A percentile compares a stretch with the other conserved stretches of the same genome.
These are phyloP conservation scores for Aphaenogaster ashmeadi DNA, from an alignment of 1,140 invertebrate genomes.

Conservation along the genomic window DNA sequence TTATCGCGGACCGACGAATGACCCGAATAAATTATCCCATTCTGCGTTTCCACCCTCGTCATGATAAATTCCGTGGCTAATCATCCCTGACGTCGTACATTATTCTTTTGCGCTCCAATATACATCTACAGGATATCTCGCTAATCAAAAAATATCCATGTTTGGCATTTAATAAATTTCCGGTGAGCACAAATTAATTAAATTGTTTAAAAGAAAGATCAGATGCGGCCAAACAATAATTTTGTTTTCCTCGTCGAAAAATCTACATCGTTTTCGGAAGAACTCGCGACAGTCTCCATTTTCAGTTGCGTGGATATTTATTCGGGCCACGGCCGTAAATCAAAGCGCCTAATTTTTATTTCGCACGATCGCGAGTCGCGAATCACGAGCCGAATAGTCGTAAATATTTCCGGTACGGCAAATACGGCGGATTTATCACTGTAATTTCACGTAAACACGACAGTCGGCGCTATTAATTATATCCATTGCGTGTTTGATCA, in stretches of 20 bases:
- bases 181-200: neutral
- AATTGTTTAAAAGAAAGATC: neutral
- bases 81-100: constrained; percentile 1
- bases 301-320: constrained; percentile 14
- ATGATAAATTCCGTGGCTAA: constrained; percentile 28
- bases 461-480: constrained; percentile 60
- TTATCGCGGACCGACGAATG: constrained; percentile 46
- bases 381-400: constrained; percentile 38
- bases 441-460: constrained; percentile 64
- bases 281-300: neutral
- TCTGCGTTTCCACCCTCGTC: neutral
- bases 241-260: neutral
- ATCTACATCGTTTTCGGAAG: neutral
- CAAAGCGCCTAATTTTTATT: constrained; percentile 60
- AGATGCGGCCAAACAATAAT: neutral
- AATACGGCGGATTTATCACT: constrained; percentile 63
- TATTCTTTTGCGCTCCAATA: constrained; percentile 1
- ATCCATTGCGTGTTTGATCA: constrained; percentile 56
- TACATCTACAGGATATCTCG: neutral
- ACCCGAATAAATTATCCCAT: constrained; percentile 53
- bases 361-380: constrained; percentile 40
- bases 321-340: constrained; percentile 33
- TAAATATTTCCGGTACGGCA: constrained; percentile 59
- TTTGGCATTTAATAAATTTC: constrained; percentile 3
- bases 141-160: neutral